Evolutionary conservation across 2,797 vertebrate genomes (phyloP), one percentile per base, ranked within the genome.

Genomic region (Leucoraja ocellata): DNA sequence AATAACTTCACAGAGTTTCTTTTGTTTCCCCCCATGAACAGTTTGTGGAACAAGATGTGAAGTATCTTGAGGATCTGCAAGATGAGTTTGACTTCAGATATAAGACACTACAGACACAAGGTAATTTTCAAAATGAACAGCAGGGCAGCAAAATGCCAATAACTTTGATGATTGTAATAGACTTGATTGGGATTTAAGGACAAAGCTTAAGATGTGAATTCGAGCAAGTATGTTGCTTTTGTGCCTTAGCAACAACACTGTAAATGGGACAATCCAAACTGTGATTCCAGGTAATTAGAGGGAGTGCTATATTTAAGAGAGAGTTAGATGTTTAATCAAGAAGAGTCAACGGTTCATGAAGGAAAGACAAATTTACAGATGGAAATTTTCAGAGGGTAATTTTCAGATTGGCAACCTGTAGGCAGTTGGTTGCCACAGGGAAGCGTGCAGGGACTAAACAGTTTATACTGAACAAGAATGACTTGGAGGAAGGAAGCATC

Each of bases 1-100:
- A 39, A 61, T 78, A 65, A 88, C 65, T 46, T 46, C 46, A 46
- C 79, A 54, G 54, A 6, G 23, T 74, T 83, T 23, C 28, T 63
- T 86, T 76, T 58, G 68, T 16, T 79, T 23, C 93, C 18, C 10
- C 91, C 63, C 21, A 68, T 93, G 8, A 93, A 94, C 95, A 99
- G 99, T 95, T 98, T 96, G 97, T 98, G 95, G 98, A 99, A 94
- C 99, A 99, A 96, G 97, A 97, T 80, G 98, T 99, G 93, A 99
- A 99, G 95, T 98, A 97, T 96, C 96, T 99, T 93, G 98, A 99
- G 95, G 98, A 99, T 95, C 95, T 99, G 95, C 99, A 99, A 95
- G 99, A 99, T 25, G 98, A 99, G 95, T 99, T 99, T 96, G 98
- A 99, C 95, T 99, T 99, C 96, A 97, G 98, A 92, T 99, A 98